phyloP scores from a whole-genome alignment of 1,140 invertebrate species.

The Psilanteris sp. region DNA sequence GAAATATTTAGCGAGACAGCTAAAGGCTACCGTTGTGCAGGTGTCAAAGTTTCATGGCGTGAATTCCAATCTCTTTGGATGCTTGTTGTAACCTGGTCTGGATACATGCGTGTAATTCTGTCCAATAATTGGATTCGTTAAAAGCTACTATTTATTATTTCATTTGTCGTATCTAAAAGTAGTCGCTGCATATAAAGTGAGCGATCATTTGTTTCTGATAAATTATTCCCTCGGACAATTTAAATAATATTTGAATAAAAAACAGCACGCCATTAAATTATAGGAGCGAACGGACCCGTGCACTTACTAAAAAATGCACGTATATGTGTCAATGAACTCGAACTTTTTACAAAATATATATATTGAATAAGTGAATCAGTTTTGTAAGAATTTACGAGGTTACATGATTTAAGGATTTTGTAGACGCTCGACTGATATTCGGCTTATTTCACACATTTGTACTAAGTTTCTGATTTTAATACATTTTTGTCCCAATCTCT shows the following conservation, averaged over 20 bases:
- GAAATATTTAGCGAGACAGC: conserved; percentile 60
- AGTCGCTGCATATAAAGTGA: conserved; percentile 24
- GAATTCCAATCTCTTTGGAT: conserved; percentile 56
- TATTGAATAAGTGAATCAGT: too few species aligned
- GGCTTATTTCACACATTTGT: too few species aligned
- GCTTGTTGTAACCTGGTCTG: conserved; percentile 24
- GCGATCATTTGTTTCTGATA: conserved; percentile 32
- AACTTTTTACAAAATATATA: too few species aligned
- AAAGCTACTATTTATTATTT: conserved; percentile 51
- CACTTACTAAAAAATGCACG: conserved; percentile 7
- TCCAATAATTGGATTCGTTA: conserved; percentile 57
- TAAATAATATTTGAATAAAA: conserved; percentile 32
- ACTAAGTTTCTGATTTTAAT: too few species aligned
- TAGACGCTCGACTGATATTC: too few species aligned
- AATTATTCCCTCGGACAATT: conserved; percentile 30
- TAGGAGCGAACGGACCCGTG: conserved; percentile 2
- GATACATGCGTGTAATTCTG: conserved; percentile 40
- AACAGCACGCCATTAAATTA: conserved; percentile 37
- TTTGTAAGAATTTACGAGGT: too few species aligned
- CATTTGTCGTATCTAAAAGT: conserved; percentile 30
- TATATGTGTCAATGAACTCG: too few species aligned
- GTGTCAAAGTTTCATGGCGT: conserved; percentile 62
- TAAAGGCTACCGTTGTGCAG: conserved; percentile 52
- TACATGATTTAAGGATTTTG: too few species aligned
- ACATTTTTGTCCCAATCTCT: too few species aligned